Evolutionary conservation across 64 coral and sea anemone species (phyloP), one percentile per base, ranked within the genome.

Genomic region (Acropora tenuis): DNA sequence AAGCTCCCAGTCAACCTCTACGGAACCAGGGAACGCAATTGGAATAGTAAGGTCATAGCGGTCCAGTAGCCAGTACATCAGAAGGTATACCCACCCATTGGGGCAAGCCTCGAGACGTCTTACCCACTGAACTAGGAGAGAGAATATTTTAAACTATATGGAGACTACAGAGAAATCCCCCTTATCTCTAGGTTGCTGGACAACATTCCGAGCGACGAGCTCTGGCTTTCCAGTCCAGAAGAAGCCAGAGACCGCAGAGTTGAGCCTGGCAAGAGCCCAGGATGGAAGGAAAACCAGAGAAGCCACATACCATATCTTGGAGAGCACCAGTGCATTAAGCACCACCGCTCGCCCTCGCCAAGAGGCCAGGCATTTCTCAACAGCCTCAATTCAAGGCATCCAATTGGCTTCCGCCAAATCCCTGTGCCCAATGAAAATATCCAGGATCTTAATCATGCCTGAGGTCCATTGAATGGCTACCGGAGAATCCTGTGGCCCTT

Each of bases 341-440:
- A 69, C 67, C 1, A 69, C 17, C 2, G 67, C 67, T n/a, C 85
- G 85, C 3, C 44, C 45, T 5, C 68, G 16, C 85, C 69, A 87
- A 12, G 48, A 72, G 9, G 74, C 47, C 0, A 87, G 18, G 19
- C 47, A 42, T 0, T 69, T 74, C 0, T 69, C 52, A 3, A 75
- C 47, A 73, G 71, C 75, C 41, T 47, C 1, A 0, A 80, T 40
- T 1, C 57, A 41, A 13, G 58, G 43, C 11, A 66, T 16, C 88
- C 88, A 90, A 47, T 80, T 90, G 2, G 40, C 60, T 40, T 77
- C 50, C 2, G 66, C 53, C 1, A 89, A 43, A 17, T 79, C 41
- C 1, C 74, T 52, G 0, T 11, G 9, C 0, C 75, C 76, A 68
- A 89, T 61, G 5, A 66, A 77, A 10, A 78, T 61, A 6, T 60